Evolutionary conservation across 2,797 vertebrate genomes (phyloP), one percentile per base, ranked within the genome.

Genomic region (Melanotaenia nigrans): DNA sequence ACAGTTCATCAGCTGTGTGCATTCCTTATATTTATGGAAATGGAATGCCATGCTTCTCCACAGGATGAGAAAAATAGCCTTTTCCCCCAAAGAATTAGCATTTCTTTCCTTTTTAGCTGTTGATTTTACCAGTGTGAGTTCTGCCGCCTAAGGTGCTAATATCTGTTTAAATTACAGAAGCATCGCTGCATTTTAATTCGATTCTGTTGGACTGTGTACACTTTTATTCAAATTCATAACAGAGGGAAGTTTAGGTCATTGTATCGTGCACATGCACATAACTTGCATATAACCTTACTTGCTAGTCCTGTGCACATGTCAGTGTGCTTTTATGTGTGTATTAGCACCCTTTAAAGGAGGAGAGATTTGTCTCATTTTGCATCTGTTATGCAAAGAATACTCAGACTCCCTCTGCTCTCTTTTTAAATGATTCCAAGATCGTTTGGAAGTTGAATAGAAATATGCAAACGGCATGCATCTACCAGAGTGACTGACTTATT

Each of bases 21-120:
- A 49, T 89, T 89, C 73, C 85, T 87, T 81, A 74, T 86, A 85
- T 91, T 86, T 87, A 92, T 91, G 89, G 81, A 86, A 90, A 91
- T 90, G 13, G 1, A 81, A 79, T 84, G 70, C 70, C 1, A 60
- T 72, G 73, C 63, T 51, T 79, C 79, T 86, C 82, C 60, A 73
- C 87, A 73, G 76, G 78, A 90, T 76, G 77, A 79, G 77, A 82
- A 75, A 81, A 71, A 78, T 82, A 77, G 79, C 65, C 71, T 57
- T 68, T 64, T 45, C 40, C 77, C 81, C 65, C 62, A 11, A 54
- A 28, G 65, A 83, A 86, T 89, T 82, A 71, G 75, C 79, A 87
- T 88, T 80, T 87, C 61, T 79, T 85, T 85, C 74, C 84, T 87
- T 84, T 85, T 87, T 82, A 78, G 73, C 82, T 84, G 87, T 89